Conservation (phyloP, 2,888 invertebrate species). For the Perdita meconis region DNA sequence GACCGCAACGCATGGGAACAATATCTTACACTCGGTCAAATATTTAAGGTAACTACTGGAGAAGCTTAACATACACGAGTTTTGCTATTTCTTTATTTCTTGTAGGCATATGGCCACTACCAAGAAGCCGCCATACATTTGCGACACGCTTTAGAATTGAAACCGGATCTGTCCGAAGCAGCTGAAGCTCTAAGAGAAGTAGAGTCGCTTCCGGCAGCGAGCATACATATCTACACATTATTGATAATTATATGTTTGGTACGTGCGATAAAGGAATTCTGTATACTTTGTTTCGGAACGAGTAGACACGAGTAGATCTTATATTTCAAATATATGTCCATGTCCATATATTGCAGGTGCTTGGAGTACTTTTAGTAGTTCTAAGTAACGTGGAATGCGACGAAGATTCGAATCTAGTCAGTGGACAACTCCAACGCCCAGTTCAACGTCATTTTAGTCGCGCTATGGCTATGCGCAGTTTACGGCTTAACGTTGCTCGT, state of each 20-base stretch:
- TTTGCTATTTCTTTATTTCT: slow-evolving; percentile 9
- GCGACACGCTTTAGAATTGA: slow-evolving; percentile 92
- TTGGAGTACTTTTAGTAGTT: slow-evolving; percentile 93
- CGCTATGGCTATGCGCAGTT: slow-evolving; percentile 94
- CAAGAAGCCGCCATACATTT: slow-evolving; percentile 94
- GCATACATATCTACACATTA: slow-evolving; percentile 93
- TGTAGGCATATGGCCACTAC: slow-evolving; percentile 92
- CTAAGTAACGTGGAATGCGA: slow-evolving; percentile 87
- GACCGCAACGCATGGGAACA: slow-evolving; percentile 96
- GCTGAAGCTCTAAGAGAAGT: slow-evolving; percentile 92
- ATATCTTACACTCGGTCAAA: slow-evolving; percentile 95
- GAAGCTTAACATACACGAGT: slow-evolving; percentile 1
- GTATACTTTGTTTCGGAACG: neutral
- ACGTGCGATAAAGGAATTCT: slow-evolving; percentile 74
- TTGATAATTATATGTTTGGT: slow-evolving; percentile 95
- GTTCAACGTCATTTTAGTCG: slow-evolving; percentile 94
- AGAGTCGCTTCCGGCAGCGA: slow-evolving; percentile 91
- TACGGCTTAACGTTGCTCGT: slow-evolving; percentile 85
- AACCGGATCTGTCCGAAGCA: slow-evolving; percentile 94
- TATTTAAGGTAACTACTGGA: slow-evolving; percentile 87
- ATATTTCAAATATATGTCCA: neutral
- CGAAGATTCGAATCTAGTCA: slow-evolving; percentile 77
- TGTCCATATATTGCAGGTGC: slow-evolving; percentile 86
- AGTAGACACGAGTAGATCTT: slow-evolving; percentile 5
- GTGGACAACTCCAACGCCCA: slow-evolving; percentile 81